Evolutionary conservation across 2,113 vertebrate genomes (phyloP), one percentile per base, ranked within the genome.

Genomic region (Cricetomys ansorgei): DNA sequence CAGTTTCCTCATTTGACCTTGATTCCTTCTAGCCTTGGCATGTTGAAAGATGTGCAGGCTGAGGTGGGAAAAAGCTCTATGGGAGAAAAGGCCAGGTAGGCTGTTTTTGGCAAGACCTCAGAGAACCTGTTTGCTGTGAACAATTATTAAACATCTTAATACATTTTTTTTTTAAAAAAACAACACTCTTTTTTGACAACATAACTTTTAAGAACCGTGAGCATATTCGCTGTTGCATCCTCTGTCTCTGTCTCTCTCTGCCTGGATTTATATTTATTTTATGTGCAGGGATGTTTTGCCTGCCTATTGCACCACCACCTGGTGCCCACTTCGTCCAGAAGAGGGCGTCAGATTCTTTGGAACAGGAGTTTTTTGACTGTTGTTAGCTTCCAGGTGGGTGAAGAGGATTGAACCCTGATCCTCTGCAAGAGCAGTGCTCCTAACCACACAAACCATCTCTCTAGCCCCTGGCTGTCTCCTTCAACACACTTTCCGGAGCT

Each of bases 1-100:
- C 77, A 45, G 43, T 96, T 95, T 88, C 94, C 97, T 96, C 69
- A 80, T 95, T 96, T 96, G 92, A 96, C 86, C 80, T 89, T 70
- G 27, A 11, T 94, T 94, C 96, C 93, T 69, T 87, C 31, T 70
- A 79, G 77, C 43, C 29, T 91, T 75, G 70, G 75, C 53, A 0
- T n/a, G 73, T 65, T 53, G 53, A 90, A 76, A 86, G 72, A 79
- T 65, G 50, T 23, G 48, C 57, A 92, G 94, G 43, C 43, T 62
- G 73, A 95, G 5, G 25, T 34, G 55, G 19, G 88, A 88, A 62
- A 25, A 86, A 2, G 84, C 48, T 88, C 15, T 62, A 9, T 53
- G 34, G 72, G 73, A 84, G 72, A 93, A 89, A 92, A 86, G 72
- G 48, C 65, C 86, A 92, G 79, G 75, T 4, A 3, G 48, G 43